phyloP scores from a whole-genome alignment of 2,113 vertebrate genomes.

The Ictidomys tridecemlineatus region DNA sequence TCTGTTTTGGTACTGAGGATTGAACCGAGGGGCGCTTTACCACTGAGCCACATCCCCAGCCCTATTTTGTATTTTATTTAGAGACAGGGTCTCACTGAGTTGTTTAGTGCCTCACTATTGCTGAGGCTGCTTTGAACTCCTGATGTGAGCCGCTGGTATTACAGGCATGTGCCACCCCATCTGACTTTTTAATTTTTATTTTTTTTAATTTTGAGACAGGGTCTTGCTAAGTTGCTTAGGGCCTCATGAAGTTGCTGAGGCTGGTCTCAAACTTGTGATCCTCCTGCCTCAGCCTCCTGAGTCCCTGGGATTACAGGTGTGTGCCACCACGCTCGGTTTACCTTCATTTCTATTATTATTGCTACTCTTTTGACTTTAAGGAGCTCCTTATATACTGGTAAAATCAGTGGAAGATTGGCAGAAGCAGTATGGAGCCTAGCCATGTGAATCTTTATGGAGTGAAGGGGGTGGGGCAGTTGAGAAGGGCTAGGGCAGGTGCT shows the following conservation, averaged over 20 bases:
- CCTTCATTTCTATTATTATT: background rate
- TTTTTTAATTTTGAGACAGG: background rate
- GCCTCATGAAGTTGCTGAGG: background rate
- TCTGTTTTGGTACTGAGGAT: no score
- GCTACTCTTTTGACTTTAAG: background rate
- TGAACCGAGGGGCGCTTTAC: no score
- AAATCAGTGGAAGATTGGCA: background rate
- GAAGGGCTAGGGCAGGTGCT: background rate
- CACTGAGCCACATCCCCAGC: no score
- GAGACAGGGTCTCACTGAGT: no score
- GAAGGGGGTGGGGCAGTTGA: background rate
- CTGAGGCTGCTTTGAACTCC: no score
- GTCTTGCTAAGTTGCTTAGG: background rate
- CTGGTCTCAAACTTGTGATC: background rate
- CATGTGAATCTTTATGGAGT: background rate
- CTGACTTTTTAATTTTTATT: no score
- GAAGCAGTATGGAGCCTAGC: background rate
- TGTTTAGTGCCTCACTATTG: no score
- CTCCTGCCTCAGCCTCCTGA: background rate
- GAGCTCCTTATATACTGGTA: background rate
- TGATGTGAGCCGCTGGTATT: no score
- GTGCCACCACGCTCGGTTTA: background rate
- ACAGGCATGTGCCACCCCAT: no score
- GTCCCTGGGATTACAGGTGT: background rate
- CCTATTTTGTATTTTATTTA: no score